A percentile compares a stretch with the other conserved stretches of the same genome.
These are phyloP conservation scores for Apamea crenata DNA, from an alignment of 2,888 invertebrate species.

Conservation along the genomic window DNA sequence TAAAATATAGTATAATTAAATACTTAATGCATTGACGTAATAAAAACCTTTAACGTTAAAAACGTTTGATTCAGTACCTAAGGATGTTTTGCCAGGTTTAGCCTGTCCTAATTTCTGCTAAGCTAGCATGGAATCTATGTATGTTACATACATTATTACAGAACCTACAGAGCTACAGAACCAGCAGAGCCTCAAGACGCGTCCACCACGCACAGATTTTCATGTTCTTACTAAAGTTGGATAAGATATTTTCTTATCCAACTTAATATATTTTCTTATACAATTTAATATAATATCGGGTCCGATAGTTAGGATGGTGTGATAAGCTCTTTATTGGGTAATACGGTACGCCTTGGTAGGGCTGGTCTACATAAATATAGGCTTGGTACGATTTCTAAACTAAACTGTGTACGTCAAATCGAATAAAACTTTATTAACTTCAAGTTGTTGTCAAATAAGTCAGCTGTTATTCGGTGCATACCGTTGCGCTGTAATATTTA, in stretches of 20 bases:
- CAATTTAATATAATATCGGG: no score
- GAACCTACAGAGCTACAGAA: neutral
- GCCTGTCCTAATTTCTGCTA: neutral
- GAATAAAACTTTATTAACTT: neutral
- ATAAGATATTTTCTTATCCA: no score
- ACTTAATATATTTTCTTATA: no score
- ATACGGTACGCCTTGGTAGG: no score
- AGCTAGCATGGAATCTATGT: neutral
- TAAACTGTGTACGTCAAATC: neutral
- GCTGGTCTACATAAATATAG: no score
- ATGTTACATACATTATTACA: neutral
- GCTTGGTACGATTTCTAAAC: neutral
- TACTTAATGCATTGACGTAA: neutral
- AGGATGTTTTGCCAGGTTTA: neutral
- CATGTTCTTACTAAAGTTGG: neutral
- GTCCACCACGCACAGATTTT: neutral
- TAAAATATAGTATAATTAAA: neutral
- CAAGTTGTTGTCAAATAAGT: conserved; percentile 7
- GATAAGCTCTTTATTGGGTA: no score
- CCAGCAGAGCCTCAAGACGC: neutral
- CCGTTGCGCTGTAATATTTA: neutral
- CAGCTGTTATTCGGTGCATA: conserved; percentile 1
- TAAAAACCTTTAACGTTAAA: neutral
- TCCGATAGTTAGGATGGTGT: no score
- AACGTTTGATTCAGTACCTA: neutral